Conservation (phyloP, 2,113 vertebrate genomes). For the Isurus oxyrinchus region DNA sequence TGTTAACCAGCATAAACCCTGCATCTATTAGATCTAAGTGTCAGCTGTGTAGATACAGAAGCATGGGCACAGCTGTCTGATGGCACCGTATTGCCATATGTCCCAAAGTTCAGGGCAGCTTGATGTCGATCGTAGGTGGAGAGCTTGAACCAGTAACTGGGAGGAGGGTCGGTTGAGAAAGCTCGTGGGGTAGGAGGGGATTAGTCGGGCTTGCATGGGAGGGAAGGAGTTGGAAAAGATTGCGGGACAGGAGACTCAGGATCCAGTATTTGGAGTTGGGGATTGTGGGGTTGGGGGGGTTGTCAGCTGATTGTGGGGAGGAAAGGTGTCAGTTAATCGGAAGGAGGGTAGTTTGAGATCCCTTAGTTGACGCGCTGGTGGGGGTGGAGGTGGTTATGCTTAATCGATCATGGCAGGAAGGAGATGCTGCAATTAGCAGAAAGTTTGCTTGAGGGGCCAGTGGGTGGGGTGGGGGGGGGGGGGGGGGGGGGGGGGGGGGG, state of each 20-base stretch:
- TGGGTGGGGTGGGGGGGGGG: not conserved
- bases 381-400: no score
- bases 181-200: not conserved
- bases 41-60: not conserved
- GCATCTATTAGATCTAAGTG: not conserved
- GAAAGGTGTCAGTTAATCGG: no score
- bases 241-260: not conserved
- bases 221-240: not conserved
- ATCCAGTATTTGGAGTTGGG: not conserved
- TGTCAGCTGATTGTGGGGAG: not conserved
- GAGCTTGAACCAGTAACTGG: no score
- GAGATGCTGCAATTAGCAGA: no score
- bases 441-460: not conserved
- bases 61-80: not conserved
- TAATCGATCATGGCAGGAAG: no score
- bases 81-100: not conserved
- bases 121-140: no score
- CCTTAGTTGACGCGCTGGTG: no score
- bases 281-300: no score
- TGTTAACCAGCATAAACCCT: not conserved
- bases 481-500: no score
- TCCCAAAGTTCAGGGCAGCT: no score
- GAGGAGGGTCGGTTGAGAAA: not conserved
- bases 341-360: no score
- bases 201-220: not conserved